Base-by-base conservation (phyloP, 2,888 invertebrate genomes). In the Drosophila subsilvestris region DNA sequence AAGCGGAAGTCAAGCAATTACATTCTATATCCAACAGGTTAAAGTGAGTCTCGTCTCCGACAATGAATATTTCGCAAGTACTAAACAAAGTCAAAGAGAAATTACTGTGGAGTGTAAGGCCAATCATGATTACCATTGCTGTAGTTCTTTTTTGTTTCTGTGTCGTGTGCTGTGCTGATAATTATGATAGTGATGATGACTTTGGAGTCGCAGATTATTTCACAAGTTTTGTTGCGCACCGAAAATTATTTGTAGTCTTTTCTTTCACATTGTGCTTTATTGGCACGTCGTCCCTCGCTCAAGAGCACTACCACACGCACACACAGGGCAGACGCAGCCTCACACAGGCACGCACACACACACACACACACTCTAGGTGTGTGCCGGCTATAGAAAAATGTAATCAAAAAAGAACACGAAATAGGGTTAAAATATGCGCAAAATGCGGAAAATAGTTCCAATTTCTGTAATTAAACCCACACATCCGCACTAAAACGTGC, bases 31-130 rank as follows among this genome's bases (percentile, higher is more conserved):
- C 37, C 37, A 58, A 47, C 25, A 43, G 54, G 42, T 62, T 55
- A 75, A 50, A 62, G 74, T 74, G 74, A 74, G 74, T 74, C 57
- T 22, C 53, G 74, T 74, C 57, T 22, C 53, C 12, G 32, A 42
- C 60, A 45, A 88, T 88, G 82, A 70, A 68, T 29, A 75, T 75
- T 71, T 78, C 89, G 54, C 87, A 86, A 71, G 67, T 83, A 45
- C 50, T 88, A 57, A 66, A 67, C 67, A 83, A 80, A 84, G 70
- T 88, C 27, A 86, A 80, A 86, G 87, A 86, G 68, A 88, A 78
- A 53, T 71, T 83, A 56, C 75, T 72, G 61, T 65, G 86, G 66
- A 80, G 74, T 73, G 89, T 88, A 88, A 78, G 89, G 60, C 48
- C 63, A 56, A 61, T 48, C 57, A 58, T 63, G 44, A 55, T 72